Evolutionary conservation across 2,888 invertebrate species (phyloP).

Genomic region (Chrysolina haemoptera): DNA sequence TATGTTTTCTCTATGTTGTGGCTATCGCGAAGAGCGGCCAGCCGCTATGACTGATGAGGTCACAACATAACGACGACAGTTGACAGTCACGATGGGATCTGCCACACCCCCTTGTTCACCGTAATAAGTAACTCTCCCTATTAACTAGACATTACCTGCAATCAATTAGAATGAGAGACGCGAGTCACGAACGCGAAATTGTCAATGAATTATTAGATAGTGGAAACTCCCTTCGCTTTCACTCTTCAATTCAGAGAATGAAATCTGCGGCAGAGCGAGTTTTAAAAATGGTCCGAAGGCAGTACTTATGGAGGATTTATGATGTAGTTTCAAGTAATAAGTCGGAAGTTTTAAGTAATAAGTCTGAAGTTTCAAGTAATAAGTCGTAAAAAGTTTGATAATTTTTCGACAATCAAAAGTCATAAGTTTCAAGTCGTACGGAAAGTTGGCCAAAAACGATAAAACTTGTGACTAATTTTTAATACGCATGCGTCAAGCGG

Average conservation of each 20-base stretch:
- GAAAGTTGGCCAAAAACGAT: too few relatives aligned
- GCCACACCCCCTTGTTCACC: constrained; percentile 55
- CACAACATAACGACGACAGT: constrained; percentile 58
- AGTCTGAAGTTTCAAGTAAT: too few relatives aligned
- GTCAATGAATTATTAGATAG: constrained; percentile 40
- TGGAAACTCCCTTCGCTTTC: constrained; percentile 27
- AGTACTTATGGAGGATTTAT: too few relatives aligned
- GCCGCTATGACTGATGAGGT: constrained; percentile 63
- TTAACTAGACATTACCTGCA: constrained; percentile 31
- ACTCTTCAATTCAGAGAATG: constrained; percentile 29
- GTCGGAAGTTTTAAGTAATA: too few relatives aligned
- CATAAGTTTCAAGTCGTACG: too few relatives aligned
- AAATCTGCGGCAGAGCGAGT: constrained; percentile 21
- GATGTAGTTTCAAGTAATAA: too few relatives aligned
- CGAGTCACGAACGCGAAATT: constrained; percentile 32
- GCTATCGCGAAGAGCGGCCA: constrained; percentile 21
- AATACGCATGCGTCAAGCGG: too few relatives aligned
- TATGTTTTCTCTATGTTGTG: constrained; percentile 8
- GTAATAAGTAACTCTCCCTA: constrained; percentile 52
- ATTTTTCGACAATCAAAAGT: too few relatives aligned
- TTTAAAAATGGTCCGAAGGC: neutral
- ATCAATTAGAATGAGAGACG: constrained; percentile 40
- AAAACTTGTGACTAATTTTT: too few relatives aligned
- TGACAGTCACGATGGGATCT: constrained; percentile 59
- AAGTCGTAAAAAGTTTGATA: too few relatives aligned